Base-by-base conservation (phyloP, 2,797 vertebrate genomes). In the Hemitrygon akajei region DNA sequence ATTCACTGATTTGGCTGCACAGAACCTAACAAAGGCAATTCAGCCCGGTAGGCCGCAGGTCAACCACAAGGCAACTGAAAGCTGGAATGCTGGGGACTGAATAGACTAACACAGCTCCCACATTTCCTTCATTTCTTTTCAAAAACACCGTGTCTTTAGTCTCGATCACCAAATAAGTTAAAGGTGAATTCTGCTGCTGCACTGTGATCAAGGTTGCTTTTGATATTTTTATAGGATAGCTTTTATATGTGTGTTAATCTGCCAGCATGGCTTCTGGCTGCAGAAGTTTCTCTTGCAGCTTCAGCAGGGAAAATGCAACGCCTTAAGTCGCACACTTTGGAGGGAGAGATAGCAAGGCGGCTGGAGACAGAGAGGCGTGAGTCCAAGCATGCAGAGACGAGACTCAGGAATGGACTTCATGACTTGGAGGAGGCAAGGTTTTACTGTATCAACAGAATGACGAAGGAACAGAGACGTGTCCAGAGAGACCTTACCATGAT, bases 381-480 rank as follows among this genome's bases (percentile, higher is more conserved):
- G 3, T 94, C 96, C 94, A 96, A 94, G 93, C 95, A 95, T 77
- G 95, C 95, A 0, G 96, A 96, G 81, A 95, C 94, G 92, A 95
- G 95, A 82, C 95, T 97, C 82, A 93, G 77, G 79, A 94, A 95
- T 11, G 95, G 95, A 9, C 94, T 97, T 75, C 95, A 95, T 60
- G 94, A 95, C 18, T 94, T 97, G 0, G 96, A 97, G 22, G 94
- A 94, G 7, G 94, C 95, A 69, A 95, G 95, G 69, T 94, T 94
- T 63, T 95, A 95, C 75, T 96, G 95, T 0, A 40, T 97, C 93
- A 96, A 95, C 66, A 93, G 84, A 0, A 95, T 97, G 94, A 94
- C 91, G 80, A 94, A 95, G 94, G 96, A 97, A 93, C 96, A 97
- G 95, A 95, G 94, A 2, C 94, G 93, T 77, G 94, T 97, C 77